Evolutionary conservation across 2,797 vertebrate genomes (phyloP).

Genomic region (Takifugu ocellatus): DNA sequence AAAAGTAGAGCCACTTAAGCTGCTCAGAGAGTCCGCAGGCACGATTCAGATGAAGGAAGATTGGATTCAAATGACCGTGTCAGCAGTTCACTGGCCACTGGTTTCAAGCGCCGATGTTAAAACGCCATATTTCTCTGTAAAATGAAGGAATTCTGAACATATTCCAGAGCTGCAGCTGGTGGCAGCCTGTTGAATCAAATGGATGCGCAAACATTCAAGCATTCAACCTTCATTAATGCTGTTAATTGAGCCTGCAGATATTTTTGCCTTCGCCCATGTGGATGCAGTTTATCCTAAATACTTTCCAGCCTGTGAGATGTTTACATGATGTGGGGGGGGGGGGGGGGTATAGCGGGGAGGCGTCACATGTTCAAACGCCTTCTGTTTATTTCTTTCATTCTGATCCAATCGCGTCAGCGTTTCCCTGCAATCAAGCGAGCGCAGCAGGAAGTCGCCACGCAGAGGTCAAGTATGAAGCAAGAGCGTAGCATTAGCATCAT

Average conservation of each 20-base stretch:
- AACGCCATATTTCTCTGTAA: constrained; percentile 30
- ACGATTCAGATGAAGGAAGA: constrained; percentile 28
- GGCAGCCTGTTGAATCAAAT: constrained; percentile 38
- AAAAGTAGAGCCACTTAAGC: constrained; percentile 35
- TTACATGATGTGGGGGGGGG: constrained; percentile 18
- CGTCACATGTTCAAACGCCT: constrained; percentile 11
- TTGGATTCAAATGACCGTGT: constrained; percentile 29
- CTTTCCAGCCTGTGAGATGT: constrained; percentile 13
- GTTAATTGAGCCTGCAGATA: constrained; percentile 40
- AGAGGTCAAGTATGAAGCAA: constrained; percentile 17
- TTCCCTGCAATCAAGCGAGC: constrained; percentile 3
- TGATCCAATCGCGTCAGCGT: constrained; percentile 9
- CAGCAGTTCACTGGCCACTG: constrained; percentile 17
- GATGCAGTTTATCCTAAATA: constrained; percentile 31
- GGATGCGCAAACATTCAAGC: constrained; percentile 9
- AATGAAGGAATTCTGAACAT: constrained; percentile 33
- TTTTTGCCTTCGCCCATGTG: constrained; percentile 44
- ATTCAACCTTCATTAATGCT: constrained; percentile 29
- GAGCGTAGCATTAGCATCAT: constrained; percentile 20
- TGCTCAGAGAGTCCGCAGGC: constrained; percentile 23
- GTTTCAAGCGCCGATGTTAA: constrained; percentile 32
- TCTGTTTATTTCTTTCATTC: constrained; percentile 6
- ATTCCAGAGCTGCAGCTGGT: constrained; percentile 29
- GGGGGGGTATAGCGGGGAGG: constrained; percentile 13
- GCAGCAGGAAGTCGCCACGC: constrained; percentile 18